These are phyloP conservation scores for Batillaria attramentaria DNA, from an alignment of 1,140 invertebrate species.

Conservation along the genomic window DNA sequence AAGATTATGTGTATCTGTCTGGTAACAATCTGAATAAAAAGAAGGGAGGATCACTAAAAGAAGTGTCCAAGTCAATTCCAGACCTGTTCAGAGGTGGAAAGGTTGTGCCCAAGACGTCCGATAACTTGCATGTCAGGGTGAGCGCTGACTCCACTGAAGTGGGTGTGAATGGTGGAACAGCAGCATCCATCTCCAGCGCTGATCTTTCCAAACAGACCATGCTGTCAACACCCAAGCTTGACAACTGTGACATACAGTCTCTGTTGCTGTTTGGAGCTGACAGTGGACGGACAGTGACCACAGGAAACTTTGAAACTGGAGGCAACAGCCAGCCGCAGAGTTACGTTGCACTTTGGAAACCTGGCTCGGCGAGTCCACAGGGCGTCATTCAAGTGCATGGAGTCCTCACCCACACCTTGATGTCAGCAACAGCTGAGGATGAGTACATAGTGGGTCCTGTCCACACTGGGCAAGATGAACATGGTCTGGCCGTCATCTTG, in stretches of 20 bases:
- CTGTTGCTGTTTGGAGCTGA: neutral
- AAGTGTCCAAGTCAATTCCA: neutral
- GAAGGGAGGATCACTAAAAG: neutral
- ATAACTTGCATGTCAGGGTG: conserved; percentile 3
- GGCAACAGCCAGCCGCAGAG: neutral
- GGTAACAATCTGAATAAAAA: neutral
- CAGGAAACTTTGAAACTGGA: conserved; percentile 7
- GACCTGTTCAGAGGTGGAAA: conserved; percentile 8
- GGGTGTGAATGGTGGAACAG: neutral
- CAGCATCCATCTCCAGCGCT: neutral
- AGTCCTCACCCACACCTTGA: neutral
- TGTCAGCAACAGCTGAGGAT: conserved; percentile 4
- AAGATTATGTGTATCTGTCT: neutral
- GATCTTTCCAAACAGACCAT: neutral
- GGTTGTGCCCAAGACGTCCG: conserved; percentile 15
- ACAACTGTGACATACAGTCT: neutral
- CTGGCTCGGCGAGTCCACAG: neutral
- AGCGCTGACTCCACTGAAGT: neutral
- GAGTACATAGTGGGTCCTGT: neutral
- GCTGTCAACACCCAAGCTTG: neutral
- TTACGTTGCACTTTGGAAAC: conserved; percentile 11
- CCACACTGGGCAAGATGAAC: neutral
- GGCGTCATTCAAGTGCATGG: neutral
- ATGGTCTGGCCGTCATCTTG: neutral
- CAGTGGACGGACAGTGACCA: neutral